Percentiles rank a stretch among this genome's conserved stretches.
phyloP scores from a whole-genome alignment of 2,888 invertebrate species.

The Argynnis bischoffii region DNA sequence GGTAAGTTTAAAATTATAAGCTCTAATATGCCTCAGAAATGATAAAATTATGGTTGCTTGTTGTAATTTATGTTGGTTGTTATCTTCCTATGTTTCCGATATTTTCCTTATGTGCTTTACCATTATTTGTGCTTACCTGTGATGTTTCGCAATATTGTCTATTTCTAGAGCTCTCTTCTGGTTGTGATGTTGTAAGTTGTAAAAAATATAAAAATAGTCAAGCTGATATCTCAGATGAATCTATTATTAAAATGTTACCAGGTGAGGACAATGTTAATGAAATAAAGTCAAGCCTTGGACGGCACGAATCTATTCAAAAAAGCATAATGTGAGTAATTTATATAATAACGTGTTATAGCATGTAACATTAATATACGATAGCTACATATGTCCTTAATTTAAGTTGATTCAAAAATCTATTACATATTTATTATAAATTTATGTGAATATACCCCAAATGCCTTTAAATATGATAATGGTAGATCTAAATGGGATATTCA shows the following conservation, averaged over 20 bases:
- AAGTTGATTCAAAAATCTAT: no score
- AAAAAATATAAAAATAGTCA: slow-evolving; percentile 49
- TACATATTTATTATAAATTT: no score
- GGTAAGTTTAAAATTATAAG: slow-evolving; percentile 45
- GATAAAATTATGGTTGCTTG: no score
- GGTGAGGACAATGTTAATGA: slow-evolving; percentile 58
- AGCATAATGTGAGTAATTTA: slow-evolving; percentile 66
- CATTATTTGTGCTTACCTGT: slow-evolving; percentile 8
- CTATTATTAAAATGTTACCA: slow-evolving; percentile 67
- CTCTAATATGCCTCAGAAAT: no score
- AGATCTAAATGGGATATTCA: no score
- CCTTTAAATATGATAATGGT: no score
- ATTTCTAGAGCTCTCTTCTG: slow-evolving; percentile 53
- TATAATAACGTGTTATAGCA: neutral
- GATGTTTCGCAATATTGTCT: slow-evolving; percentile 19
- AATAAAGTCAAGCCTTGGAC: slow-evolving; percentile 45
- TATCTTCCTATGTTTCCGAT: neutral
- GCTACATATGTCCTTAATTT: no score
- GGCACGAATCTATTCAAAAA: slow-evolving; percentile 67
- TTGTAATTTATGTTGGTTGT: neutral
- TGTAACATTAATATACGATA: neutral
- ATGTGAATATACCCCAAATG: no score
- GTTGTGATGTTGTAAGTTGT: slow-evolving; percentile 34
- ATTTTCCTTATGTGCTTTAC: slow-evolving; percentile 3
- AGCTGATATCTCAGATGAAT: slow-evolving; percentile 59